These are phyloP conservation scores for Luperina testacea DNA, from an alignment of 2,888 invertebrate genomes.

Conservation along the genomic window DNA sequence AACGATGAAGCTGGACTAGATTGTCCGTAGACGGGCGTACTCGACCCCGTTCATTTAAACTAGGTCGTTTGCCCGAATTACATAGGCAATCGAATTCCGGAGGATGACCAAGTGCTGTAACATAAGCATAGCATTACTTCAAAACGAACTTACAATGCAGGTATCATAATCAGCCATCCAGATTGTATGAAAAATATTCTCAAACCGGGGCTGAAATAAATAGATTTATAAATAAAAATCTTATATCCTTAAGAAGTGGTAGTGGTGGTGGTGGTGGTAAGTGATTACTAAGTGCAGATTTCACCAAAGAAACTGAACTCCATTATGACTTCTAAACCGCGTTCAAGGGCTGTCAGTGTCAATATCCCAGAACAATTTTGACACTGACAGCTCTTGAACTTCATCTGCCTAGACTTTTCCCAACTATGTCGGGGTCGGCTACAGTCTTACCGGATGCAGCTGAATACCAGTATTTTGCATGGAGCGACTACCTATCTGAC, in stretches of 20 bases:
- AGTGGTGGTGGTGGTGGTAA: too few species aligned
- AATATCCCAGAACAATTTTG: not conserved
- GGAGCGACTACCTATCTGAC: not conserved
- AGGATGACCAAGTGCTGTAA: not conserved
- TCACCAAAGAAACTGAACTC: not conserved
- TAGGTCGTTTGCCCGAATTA: not conserved
- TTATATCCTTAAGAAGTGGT: not conserved
- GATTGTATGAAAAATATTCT: not conserved
- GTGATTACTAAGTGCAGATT: not conserved
- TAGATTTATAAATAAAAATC: not conserved
- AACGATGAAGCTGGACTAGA: not conserved
- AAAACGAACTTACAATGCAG: slow-evolving; percentile 27
- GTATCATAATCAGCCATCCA: not conserved
- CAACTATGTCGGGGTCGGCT: not conserved
- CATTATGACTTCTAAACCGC: not conserved
- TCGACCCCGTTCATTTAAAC: not conserved
- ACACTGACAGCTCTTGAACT: not conserved
- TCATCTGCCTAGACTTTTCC: not conserved
- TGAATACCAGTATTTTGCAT: not conserved
- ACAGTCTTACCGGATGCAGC: not conserved
- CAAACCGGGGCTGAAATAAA: slow-evolving; percentile 33
- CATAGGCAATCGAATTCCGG: not conserved
- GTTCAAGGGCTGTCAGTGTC: not conserved
- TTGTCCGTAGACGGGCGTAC: too few species aligned
- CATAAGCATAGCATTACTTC: not conserved